A percentile compares a stretch with the other conserved stretches of the same genome.
Evolutionary conservation across 1,140 invertebrate species (phyloP).

Genomic region (Triops cancriformis): DNA sequence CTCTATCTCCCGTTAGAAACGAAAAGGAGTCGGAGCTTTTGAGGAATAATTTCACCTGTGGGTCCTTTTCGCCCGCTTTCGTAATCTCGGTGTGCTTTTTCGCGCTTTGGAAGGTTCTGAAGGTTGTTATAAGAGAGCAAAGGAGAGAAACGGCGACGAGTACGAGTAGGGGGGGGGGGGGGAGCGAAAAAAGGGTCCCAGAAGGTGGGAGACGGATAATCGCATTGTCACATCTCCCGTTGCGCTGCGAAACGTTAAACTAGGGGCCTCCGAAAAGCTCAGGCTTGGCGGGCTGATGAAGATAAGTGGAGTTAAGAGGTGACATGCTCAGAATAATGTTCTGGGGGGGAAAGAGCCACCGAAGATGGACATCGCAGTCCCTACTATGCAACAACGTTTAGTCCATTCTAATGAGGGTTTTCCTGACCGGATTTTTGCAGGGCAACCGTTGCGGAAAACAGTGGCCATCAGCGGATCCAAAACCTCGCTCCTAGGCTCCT

Average conservation of each 20-base stretch:
- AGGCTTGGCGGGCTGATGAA: background rate
- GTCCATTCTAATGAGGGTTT: constrained; percentile 16
- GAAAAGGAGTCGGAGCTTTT: background rate
- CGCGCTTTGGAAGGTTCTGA: too few species aligned
- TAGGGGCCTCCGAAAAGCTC: background rate
- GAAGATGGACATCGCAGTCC: background rate
- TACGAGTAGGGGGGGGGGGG: background rate
- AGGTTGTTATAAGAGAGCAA: too few species aligned
- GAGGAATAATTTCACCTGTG: background rate
- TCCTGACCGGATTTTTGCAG: background rate
- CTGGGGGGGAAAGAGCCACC: too few species aligned
- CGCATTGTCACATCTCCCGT: background rate
- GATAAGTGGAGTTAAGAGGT: background rate
- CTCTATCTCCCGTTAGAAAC: background rate
- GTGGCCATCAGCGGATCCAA: constrained; percentile 6
- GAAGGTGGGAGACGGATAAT: background rate
- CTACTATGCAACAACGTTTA: background rate
- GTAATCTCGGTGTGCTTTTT: too few species aligned
- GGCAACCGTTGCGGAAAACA: background rate
- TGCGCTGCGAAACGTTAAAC: background rate
- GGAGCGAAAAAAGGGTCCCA: background rate
- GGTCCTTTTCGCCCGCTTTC: background rate
- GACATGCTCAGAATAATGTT: background rate
- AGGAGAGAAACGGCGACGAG: background rate
- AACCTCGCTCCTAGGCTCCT: background rate